These are phyloP conservation scores for Temnothorax rugatulus DNA, from an alignment of 2,888 invertebrate genomes.

Conservation along the genomic window DNA sequence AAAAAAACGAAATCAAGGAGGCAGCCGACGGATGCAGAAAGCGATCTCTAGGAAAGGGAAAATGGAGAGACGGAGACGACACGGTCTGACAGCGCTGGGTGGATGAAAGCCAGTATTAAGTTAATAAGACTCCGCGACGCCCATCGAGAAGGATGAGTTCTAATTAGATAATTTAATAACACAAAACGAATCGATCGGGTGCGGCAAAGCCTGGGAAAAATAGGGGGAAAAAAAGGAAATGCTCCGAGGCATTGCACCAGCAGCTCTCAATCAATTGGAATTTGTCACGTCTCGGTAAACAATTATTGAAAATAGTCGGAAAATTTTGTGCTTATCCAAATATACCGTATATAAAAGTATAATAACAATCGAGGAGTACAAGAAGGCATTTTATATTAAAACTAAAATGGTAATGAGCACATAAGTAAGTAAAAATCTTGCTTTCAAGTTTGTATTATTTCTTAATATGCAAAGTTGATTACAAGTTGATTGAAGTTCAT, in stretches of 20 bases:
- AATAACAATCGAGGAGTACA: not conserved
- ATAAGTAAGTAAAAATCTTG: not conserved
- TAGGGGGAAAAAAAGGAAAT: not conserved
- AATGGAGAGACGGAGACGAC: constrained; percentile 31
- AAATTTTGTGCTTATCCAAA: constrained; percentile 10
- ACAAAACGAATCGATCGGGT: constrained; percentile 45
- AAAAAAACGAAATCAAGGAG: constrained; percentile 43
- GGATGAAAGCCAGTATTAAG: constrained; percentile 39
- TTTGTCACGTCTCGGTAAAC: constrained; percentile 50
- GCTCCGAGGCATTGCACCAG: constrained; percentile 16
- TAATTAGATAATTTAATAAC: constrained; percentile 56
- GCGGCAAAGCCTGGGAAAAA: constrained; percentile 38
- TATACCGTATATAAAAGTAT: not conserved
- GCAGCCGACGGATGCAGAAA: constrained; percentile 41
- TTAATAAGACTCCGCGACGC: constrained; percentile 55
- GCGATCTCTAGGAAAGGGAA: constrained; percentile 42
- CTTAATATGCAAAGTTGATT: not conserved
- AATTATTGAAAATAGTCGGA: constrained; percentile 40
- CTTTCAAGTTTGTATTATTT: not conserved
- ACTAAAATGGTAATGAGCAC: not conserved
- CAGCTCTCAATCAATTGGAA: constrained; percentile 35
- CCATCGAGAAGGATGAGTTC: constrained; percentile 53
- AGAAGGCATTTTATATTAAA: not conserved
- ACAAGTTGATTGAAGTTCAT: no score
- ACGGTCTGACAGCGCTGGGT: constrained; percentile 31